A percentile compares a stretch with the other conserved stretches of the same genome.
Conservation (phyloP, 2,113 vertebrate species). For the Eclectus roratus region DNA sequence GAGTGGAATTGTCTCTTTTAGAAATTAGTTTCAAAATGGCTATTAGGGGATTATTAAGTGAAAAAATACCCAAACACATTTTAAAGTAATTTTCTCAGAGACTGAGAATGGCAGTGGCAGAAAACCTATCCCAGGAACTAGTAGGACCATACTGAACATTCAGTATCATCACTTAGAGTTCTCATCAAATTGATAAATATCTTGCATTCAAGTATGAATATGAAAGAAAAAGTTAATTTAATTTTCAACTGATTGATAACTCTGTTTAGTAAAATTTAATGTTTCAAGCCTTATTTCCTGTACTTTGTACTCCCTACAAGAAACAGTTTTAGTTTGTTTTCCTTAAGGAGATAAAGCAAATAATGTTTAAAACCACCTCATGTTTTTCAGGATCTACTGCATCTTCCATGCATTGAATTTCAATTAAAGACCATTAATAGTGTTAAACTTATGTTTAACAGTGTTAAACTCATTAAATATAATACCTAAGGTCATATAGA, state of each 20-base stretch:
- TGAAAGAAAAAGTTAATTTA: background rate
- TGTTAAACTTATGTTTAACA: background rate
- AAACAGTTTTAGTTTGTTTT: background rate
- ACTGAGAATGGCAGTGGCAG: background rate
- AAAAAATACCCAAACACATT: background rate
- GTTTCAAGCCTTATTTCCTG: background rate
- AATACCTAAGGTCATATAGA: background rate
- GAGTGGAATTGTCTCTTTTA: background rate
- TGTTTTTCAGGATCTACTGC: background rate
- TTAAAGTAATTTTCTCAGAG: background rate
- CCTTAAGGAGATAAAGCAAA: background rate
- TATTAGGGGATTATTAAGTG: background rate
- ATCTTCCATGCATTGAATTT: background rate
- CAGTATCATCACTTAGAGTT: background rate
- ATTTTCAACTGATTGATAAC: background rate
- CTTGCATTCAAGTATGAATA: background rate
- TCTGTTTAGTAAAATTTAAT: background rate
- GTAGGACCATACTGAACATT: background rate
- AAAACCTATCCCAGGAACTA: background rate
- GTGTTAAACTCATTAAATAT: background rate
- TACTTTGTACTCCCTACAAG: background rate
- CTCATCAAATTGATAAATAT: background rate
- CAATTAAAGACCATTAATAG: background rate
- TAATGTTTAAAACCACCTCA: background rate
- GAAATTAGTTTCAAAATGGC: background rate